These are phyloP conservation scores for Drosophila aff. DNA, from an alignment of 1,140 invertebrate species.

Conservation along the genomic window DNA sequence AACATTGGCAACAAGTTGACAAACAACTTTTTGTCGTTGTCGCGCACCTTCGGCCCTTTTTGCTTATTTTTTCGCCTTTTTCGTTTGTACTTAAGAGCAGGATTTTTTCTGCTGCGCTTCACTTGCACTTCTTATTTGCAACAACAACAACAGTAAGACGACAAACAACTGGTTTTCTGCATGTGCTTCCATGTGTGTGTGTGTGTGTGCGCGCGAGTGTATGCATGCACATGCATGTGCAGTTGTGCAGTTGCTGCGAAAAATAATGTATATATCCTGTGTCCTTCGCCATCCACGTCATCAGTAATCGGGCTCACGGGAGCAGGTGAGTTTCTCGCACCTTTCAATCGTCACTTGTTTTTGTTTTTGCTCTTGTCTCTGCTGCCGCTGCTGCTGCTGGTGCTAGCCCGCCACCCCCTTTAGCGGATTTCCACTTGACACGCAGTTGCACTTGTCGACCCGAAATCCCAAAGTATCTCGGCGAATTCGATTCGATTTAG, in stretches of 20 bases:
- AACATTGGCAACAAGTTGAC: conserved; percentile 84
- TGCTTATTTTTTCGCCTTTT: conserved; percentile 34
- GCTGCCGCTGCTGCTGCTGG: conserved; percentile 4
- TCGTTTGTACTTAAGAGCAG: conserved; percentile 57
- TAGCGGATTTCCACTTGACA: conserved; percentile 33
- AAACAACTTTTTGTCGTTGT: conserved; percentile 84
- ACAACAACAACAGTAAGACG: conserved; percentile 14
- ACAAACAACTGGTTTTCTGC: conserved; percentile 42
- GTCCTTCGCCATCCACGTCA: conserved; percentile 70
- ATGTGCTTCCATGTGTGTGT: conserved; percentile 28
- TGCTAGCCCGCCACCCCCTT: conserved; percentile 32
- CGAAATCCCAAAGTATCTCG: not conserved
- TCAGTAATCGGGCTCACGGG: conserved; percentile 50
- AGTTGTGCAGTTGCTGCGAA: conserved; percentile 59
- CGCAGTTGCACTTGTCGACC: conserved; percentile 22
- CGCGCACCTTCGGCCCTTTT: conserved; percentile 49
- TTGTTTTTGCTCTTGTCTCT: conserved; percentile 23
- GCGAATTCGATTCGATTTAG: conserved; percentile 6
- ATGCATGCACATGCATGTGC: conserved; percentile 45
- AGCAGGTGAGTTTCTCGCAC: conserved; percentile 64
- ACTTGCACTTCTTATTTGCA: conserved; percentile 47
- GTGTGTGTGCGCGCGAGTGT: conserved; percentile 21
- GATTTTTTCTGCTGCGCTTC: conserved; percentile 48
- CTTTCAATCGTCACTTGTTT: conserved; percentile 18
- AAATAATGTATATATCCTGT: conserved; percentile 44